Percentiles rank a stretch among this genome's conserved stretches.
These are phyloP conservation scores for Etheostoma spectabile DNA, from an alignment of 2,113 vertebrate species.

Conservation along the genomic window DNA sequence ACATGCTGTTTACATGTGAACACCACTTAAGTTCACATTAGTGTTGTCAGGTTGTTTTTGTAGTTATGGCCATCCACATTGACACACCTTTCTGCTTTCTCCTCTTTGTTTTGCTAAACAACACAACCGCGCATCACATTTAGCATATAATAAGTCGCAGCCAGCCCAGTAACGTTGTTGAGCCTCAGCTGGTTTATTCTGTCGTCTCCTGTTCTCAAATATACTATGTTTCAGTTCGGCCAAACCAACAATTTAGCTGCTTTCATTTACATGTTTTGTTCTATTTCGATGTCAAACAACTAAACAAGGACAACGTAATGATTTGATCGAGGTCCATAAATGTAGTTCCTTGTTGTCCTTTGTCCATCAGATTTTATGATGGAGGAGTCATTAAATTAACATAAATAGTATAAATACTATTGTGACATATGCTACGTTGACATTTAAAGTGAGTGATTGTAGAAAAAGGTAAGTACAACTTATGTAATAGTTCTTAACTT, in stretches of 20 bases:
- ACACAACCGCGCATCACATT: not conserved
- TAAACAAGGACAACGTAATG: not conserved
- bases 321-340: not conserved
- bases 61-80: too few relatives aligned
- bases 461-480: not conserved
- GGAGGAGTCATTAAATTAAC: not conserved
- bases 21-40: not conserved
- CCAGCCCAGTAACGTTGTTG: not conserved
- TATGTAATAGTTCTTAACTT: not conserved
- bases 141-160: too few relatives aligned
- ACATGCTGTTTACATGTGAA: not conserved
- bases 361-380: slow-evolving; percentile 5
- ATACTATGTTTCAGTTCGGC: not conserved
- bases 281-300: not conserved
- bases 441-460: slow-evolving; percentile 24
- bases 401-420: not conserved
- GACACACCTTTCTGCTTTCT: not conserved
- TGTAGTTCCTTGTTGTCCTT: not conserved
- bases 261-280: not conserved
- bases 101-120: not conserved
- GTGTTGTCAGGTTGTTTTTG: not conserved
- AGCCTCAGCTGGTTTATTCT: slow-evolving; percentile 6
- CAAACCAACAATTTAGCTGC: not conserved
- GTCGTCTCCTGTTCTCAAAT: not conserved
- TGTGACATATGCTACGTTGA: slow-evolving; percentile 25